Evolutionary conservation across 2,113 vertebrate species (phyloP).

Genomic region (Brachionichthys hirsutus): DNA sequence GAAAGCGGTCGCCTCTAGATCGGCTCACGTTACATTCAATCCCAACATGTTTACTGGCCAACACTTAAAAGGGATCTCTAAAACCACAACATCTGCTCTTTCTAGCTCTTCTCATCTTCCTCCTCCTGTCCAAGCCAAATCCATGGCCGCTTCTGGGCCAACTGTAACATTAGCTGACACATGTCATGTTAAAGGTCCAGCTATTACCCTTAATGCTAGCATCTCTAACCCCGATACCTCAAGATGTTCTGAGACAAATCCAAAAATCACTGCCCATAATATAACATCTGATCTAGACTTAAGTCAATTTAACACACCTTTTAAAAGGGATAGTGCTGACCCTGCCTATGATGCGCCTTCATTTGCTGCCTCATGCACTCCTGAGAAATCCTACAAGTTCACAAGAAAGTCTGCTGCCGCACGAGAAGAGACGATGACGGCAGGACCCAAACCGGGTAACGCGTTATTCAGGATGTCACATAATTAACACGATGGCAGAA

Average conservation of each 20-base stretch:
- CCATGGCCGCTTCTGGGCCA: constrained; percentile 2
- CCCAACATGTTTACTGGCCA: constrained; percentile 19
- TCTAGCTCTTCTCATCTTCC: constrained; percentile 12
- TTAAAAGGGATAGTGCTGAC: constrained; percentile 23
- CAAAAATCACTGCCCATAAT: constrained; percentile 35
- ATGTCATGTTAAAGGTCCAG: neutral
- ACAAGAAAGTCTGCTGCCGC: constrained; percentile 1
- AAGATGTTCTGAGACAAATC: constrained; percentile 11
- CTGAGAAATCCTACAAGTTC: constrained; percentile 19
- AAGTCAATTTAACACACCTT: constrained; percentile 2
- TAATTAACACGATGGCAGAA: constrained; percentile 1
- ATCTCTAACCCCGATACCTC: constrained; percentile 15
- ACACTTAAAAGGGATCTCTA: neutral
- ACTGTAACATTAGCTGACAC: neutral
- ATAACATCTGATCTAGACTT: constrained; percentile 8
- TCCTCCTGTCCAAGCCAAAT: constrained; percentile 10
- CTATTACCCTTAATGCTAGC: constrained; percentile 7
- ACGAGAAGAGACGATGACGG: constrained; percentile 16
- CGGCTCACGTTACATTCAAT: constrained; percentile 30
- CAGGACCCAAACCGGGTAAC: constrained; percentile 54
- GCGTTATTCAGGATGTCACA: neutral
- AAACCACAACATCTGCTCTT: neutral
- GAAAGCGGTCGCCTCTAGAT: constrained; percentile 49
- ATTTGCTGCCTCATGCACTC: constrained; percentile 11
- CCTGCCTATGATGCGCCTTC: neutral